phyloP scores from a whole-genome alignment of 2,113 vertebrate genomes.

The Oenanthe melanoleuca region DNA sequence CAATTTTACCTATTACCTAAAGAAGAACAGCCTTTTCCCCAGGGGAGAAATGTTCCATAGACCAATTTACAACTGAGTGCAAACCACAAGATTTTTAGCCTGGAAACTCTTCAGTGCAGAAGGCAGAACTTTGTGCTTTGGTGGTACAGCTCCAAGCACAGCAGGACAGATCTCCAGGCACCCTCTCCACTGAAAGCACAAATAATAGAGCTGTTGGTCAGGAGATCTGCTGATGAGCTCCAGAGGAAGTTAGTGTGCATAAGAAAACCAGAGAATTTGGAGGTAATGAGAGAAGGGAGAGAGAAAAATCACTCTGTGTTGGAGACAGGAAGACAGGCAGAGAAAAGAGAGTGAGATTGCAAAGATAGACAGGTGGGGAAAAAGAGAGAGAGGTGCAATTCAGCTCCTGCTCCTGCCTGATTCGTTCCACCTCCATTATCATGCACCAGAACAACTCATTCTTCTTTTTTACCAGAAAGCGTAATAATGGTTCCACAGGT shows the following conservation, averaged over 20 bases:
- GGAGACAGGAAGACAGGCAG: neutral
- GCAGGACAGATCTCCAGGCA: neutral
- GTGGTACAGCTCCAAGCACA: neutral
- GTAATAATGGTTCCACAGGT: conserved; percentile 56
- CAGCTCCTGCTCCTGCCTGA: neutral
- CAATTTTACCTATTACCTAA: conserved; percentile 45
- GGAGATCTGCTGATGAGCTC: neutral
- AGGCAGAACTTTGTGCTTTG: neutral
- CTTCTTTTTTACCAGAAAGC: conserved; percentile 25
- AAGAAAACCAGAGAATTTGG: conserved; percentile 29
- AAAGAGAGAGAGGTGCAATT: neutral
- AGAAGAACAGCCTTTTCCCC: conserved; percentile 28
- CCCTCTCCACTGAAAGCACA: neutral
- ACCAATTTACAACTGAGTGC: neutral
- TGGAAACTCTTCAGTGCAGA: neutral
- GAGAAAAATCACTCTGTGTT: neutral
- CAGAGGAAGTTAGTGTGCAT: neutral
- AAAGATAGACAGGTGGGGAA: conserved; percentile 7
- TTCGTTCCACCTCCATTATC: conserved; percentile 34
- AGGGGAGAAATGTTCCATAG: neutral
- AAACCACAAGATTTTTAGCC: neutral
- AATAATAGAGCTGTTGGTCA: neutral
- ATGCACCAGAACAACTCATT: conserved; percentile 21
- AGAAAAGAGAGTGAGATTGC: conserved; percentile 28
- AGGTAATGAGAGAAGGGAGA: conserved; percentile 6